Percentiles rank a stretch among this genome's conserved stretches.
Conservation (phyloP, 2,113 vertebrate species). For the Entelurus aequoreus region DNA sequence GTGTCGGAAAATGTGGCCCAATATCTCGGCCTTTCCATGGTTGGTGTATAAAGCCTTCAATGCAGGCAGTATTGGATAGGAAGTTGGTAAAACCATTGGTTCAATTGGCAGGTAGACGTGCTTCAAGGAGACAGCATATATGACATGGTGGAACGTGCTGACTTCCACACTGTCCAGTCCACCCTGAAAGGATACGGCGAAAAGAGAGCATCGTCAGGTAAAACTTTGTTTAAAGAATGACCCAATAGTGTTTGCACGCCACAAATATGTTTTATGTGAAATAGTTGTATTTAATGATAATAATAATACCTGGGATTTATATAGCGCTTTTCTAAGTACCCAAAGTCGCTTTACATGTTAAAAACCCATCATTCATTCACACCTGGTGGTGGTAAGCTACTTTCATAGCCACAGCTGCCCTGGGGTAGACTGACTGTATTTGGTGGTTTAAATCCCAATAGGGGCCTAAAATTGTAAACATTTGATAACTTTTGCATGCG, state of each 20-base stretch:
- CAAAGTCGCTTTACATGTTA: too few relatives aligned
- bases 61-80: neutral
- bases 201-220: slow-evolving; percentile 49
- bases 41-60: slow-evolving; percentile 45
- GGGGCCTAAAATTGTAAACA: neutral
- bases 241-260: neutral
- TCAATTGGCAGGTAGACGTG: slow-evolving; percentile 60
- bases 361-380: too few relatives aligned
- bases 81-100: neutral
- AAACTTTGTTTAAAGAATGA: neutral
- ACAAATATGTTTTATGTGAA: neutral
- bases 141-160: slow-evolving; percentile 58
- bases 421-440: too few relatives aligned
- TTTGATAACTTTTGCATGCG: too few relatives aligned
- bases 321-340: too few relatives aligned
- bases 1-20: slow-evolving; percentile 79
- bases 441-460: too few relatives aligned
- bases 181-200: slow-evolving; percentile 34
- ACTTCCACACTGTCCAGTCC: slow-evolving; percentile 41
- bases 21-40: slow-evolving; percentile 78
- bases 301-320: too few relatives aligned
- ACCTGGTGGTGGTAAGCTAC: too few relatives aligned
- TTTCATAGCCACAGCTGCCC: too few relatives aligned
- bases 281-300: too few relatives aligned
- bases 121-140: slow-evolving; percentile 67